Base-by-base conservation (phyloP, 2,888 invertebrate species). In the Loripinus fragilis region DNA sequence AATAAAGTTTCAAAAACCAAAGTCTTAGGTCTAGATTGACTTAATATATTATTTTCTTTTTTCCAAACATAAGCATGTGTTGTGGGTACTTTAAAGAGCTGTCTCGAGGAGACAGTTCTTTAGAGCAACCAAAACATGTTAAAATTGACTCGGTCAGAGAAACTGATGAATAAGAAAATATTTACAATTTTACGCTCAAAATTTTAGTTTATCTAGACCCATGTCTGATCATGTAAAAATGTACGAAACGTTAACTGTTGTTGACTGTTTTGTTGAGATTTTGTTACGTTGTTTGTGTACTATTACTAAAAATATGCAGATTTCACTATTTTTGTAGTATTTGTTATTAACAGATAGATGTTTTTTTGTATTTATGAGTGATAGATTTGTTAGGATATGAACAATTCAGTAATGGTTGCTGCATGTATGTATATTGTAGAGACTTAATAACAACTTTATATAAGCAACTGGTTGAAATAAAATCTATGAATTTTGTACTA, bases 241-340 rank as follows among this genome's bases (percentile, higher is more conserved):
- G 38, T 38, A 38, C 5, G 38, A 38, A 38, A 38, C 12, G 38
- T 38, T 38, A 38, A 12, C n/a, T 38, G 38, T 38, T 38, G 45
- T 45, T 45, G 45, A 45, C 45, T 45, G 45, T 45, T 45, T 45
- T 20, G 45, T 45, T 45, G 17, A 45, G 45, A 45, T 20, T 45
- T 45, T 45, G 45, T 45, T 45, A 45, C 28, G 15, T 33, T 60
- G 20, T 20, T 60, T 60, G 30, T 60, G n/a, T 33, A 33, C 7
- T 10, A 23, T 33, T 60, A 33, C 15, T 60, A 33, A 33, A 60
- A 60, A 33, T 60, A 60, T 60, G 60, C 60, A 60, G 60, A 60
- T 33, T 60, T 60, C 60, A 60, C 60, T 60, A 60, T 60, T 60
- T 60, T 60, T 60, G 60, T 60, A 60, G 60, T 33, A 60, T 12